A percentile compares a stretch with the other conserved stretches of the same genome.
Conservation (phyloP, 2,797 vertebrate genomes). For the Melanogrammus aeglefinus region DNA sequence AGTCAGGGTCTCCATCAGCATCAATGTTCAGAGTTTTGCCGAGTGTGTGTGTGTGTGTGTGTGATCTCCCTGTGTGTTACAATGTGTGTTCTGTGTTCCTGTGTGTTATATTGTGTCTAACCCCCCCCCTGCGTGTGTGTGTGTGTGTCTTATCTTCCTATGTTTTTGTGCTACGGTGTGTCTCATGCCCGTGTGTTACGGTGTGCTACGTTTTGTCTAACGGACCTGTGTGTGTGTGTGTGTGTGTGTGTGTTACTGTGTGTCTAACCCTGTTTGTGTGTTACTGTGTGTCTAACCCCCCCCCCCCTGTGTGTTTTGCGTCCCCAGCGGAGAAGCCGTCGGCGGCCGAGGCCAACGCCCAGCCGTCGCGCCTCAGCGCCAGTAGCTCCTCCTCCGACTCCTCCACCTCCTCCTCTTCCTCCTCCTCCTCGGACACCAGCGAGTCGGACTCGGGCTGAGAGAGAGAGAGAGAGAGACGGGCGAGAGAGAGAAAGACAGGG, state of each 20-base stretch:
- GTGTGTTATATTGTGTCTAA: too few relatives aligned
- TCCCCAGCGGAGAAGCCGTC: slow-evolving; percentile 79
- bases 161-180: too few relatives aligned
- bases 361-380: slow-evolving; percentile 87
- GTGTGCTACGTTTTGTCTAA: neutral
- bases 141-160: too few relatives aligned
- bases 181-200: neutral
- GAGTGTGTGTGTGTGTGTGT: too few relatives aligned
- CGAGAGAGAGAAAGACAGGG: neutral
- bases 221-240: too few relatives aligned
- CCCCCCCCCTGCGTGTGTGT: too few relatives aligned
- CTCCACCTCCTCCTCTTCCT: slow-evolving; percentile 84
- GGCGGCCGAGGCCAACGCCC: slow-evolving; percentile 60
- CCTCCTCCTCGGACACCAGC: slow-evolving; percentile 91
- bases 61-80: too few relatives aligned
- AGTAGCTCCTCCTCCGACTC: slow-evolving; percentile 90
- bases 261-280: too few relatives aligned
- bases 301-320: neutral
- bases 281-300: too few relatives aligned
- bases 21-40: too few relatives aligned
- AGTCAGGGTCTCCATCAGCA: too few relatives aligned
- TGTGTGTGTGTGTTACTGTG: neutral
- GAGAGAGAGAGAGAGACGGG: slow-evolving; percentile 14
- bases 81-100: too few relatives aligned
- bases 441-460: slow-evolving; percentile 84